Conservation (phyloP, 2,888 invertebrate species). For the Cremastinae sp. region DNA sequence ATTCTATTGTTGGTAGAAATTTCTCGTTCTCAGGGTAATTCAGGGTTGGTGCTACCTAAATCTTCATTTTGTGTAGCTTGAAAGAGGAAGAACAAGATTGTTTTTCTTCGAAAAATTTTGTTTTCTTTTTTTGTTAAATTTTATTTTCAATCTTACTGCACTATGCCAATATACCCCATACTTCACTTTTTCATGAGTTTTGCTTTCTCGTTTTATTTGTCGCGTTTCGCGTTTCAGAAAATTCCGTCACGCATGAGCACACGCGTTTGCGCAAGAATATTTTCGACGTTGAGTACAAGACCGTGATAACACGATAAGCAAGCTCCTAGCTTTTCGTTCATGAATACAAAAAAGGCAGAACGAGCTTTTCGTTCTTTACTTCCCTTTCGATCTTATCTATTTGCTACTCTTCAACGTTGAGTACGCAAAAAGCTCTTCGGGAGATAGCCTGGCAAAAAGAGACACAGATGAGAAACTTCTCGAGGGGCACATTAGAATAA, state of each 20-base stretch:
- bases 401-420: slow-evolving; percentile 19
- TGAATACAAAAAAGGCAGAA: slow-evolving; percentile 7
- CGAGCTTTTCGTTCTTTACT: slow-evolving; percentile 4
- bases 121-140: slow-evolving; percentile 6
- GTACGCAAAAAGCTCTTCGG: slow-evolving; percentile 36
- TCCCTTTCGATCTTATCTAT: too few relatives aligned
- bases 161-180: slow-evolving; percentile 9
- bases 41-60: slow-evolving; percentile 41
- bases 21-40: slow-evolving; percentile 33
- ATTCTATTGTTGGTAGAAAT: slow-evolving; percentile 27
- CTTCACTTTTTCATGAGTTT: slow-evolving; percentile 22
- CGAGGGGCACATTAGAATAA: slow-evolving; percentile 1
- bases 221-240: slow-evolving; percentile 24
- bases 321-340: slow-evolving; percentile 12
- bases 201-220: slow-evolving; percentile 26
- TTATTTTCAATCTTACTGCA: slow-evolving; percentile 32
- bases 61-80: slow-evolving; percentile 41
- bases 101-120: background rate
- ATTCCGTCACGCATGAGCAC: slow-evolving; percentile 17
- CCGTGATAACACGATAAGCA: slow-evolving; percentile 28
- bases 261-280: background rate
- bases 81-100: slow-evolving; percentile 29
- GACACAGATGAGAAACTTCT: slow-evolving; percentile 15
- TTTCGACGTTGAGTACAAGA: slow-evolving; percentile 4
- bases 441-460: slow-evolving; percentile 19